Base-by-base conservation (phyloP, 2,113 vertebrate genomes). In the Tachycineta bicolor region DNA sequence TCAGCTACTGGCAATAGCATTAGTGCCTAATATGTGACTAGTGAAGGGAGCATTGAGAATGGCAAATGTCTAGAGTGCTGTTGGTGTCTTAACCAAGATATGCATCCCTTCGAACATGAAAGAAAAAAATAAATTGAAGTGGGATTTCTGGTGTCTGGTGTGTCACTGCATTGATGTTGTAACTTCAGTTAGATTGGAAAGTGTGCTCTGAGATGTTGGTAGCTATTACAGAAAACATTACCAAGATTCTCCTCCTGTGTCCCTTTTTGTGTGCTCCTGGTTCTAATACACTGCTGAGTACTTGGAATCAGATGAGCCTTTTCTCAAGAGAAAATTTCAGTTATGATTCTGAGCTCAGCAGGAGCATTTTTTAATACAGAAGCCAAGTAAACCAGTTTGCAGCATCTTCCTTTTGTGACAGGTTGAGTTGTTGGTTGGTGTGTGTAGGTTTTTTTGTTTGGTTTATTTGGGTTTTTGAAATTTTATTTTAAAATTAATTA, bases 91-190 rank as follows among this genome's bases (percentile, higher is more conserved):
- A 64, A 80, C 26, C 8, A 34, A 67, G 33, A 63, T n/a, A 44
- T 5, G 11, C 11, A 52, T 70, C 12, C 11, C 7, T 90, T 37
- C 18, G 23, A 49, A 75, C 49, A 50, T 33, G 43, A 73, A 64
- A 49, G 22, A 25, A n/a, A 53, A 17, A 55, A 52, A 6, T 11
- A n/a, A 53, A 50, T 23, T 4, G 0, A n/a, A 63, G 47, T 58
- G 31, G 19, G 5, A 39, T 74, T 83, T 69, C 52, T 69, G 25
- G 4, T 62, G 23, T 76, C 52, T 69, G 25, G 4, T 62, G 23
- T 76, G 70, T 49, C 10, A 11, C n/a, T 59, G 24, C 10, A 20
- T 4, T 65, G 52, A 16, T 90, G 33, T 2, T 0, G 0, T 77
- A 80, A 46, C 11, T 77, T 86, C 18, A 55, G 20, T 77, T 92